Base-by-base conservation (phyloP, 2,888 invertebrate species). In the Agonopterix heracliana region DNA sequence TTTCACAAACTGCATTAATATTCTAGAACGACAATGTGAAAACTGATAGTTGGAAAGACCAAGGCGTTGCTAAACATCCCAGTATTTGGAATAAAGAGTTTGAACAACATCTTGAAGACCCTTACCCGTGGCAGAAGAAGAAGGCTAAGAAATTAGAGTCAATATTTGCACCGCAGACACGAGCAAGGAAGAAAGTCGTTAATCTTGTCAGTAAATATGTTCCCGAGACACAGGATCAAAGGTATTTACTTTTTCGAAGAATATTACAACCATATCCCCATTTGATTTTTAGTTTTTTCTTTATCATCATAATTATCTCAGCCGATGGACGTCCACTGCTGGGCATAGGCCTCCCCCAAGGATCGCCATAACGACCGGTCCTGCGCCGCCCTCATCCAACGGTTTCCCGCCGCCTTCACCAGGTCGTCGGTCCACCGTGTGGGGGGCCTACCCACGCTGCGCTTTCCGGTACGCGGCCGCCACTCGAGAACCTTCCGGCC, bases 21-120 rank as follows among this genome's bases (percentile, higher is more conserved):
- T 26, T 26, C 5, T 64, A 88, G 88, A 66, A 56, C 11, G 62
- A 58, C 10, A 61, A 68, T 40, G 61, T 78, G 10, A 87, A 79
- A 66, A 81, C 80, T 0, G 66, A 56, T 36, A 74, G 68, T 51
- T 89, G 88, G 88, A 80, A 78, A 54, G 78, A 82, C 1, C 72
- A 66, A 51, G 69, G 66, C 0, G 54, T 77, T 8, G 74, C 86
- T 0, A 56, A 69, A 0, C 86, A 90, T 48, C 83, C 85, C 0
- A 89, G 87, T 55, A 90, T 90, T 35, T 90, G 90, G 90, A 71
- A 66, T 2, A 54, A 59, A 10, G 71, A 70, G 4, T 90, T 76
- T 54, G 55, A 41, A 5, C 48, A 62, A 1, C 56, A 82, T 52
- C 46, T 83, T 0, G 38, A 55, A 0, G 71, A 81, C 0, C 7